These are phyloP conservation scores for Cairina moschata DNA, from an alignment of 2,113 vertebrate species.

Conservation along the genomic window DNA sequence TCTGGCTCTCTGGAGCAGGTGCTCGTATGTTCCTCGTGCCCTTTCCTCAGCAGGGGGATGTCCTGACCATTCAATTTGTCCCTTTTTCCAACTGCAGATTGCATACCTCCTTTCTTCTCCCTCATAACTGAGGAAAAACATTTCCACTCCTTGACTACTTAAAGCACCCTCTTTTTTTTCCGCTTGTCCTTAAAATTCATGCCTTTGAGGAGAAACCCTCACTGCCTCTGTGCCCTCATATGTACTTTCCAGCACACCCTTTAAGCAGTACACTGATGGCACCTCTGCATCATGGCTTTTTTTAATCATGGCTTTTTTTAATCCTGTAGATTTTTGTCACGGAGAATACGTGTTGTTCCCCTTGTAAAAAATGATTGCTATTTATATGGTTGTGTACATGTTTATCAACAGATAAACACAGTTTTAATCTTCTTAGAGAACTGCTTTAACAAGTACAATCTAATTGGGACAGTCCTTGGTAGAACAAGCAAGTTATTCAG, in stretches of 20 bases:
- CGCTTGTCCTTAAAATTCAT: background rate
- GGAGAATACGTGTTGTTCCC: background rate
- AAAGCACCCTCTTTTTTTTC: background rate
- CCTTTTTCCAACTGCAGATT: background rate
- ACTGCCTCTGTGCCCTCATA: background rate
- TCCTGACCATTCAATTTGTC: background rate
- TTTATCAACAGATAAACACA: constrained; percentile 30
- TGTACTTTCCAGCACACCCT: background rate
- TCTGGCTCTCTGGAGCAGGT: background rate
- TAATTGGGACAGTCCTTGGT: constrained; percentile 28
- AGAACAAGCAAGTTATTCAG: background rate
- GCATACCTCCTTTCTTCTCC: background rate
- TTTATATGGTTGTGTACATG: background rate
- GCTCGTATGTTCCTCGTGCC: background rate
- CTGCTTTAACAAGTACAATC: constrained; percentile 1
- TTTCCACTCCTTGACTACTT: background rate
- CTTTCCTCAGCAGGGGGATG: background rate
- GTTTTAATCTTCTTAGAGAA: constrained; percentile 17
- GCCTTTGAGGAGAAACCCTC: background rate
- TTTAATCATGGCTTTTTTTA: background rate
- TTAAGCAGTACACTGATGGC: background rate
- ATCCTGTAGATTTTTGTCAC: background rate
- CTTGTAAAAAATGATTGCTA: background rate
- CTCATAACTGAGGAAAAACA: background rate
- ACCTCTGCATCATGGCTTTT: background rate